phyloP scores from a whole-genome alignment of 2,797 vertebrate genomes.

The Enteromius mattozi region DNA sequence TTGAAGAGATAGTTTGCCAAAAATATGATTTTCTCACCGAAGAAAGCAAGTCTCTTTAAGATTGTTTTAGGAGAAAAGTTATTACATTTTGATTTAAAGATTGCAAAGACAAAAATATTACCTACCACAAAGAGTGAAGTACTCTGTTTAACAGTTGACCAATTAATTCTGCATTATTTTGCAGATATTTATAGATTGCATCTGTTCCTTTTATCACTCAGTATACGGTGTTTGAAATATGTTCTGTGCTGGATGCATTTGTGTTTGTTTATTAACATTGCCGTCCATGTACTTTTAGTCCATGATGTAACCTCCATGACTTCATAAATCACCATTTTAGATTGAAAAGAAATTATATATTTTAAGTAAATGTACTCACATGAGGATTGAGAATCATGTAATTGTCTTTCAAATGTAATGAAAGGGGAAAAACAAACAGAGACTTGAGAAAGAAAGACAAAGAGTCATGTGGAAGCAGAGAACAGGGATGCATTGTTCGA shows the following conservation, averaged over 20 bases:
- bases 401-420: background rate
- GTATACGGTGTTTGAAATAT: background rate
- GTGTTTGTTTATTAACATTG: background rate
- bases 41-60: background rate
- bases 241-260: background rate
- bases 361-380: background rate
- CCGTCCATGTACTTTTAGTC: background rate
- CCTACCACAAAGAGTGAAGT: background rate
- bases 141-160: background rate
- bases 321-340: background rate
- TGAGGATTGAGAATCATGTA: background rate
- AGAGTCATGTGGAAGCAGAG: conserved; percentile 15
- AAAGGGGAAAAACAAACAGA: conserved; percentile 2
- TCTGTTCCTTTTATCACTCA: background rate
- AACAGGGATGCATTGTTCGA: conserved; percentile 47
- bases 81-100: conserved; percentile 4
- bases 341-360: background rate
- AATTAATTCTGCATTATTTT: background rate
- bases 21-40: too few species aligned
- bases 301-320: background rate
- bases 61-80: background rate
- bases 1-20: background rate
- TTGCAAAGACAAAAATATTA: background rate
- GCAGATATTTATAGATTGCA: background rate
- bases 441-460: background rate